Percentiles rank a stretch among this genome's conserved stretches.
Conservation (phyloP, 1,140 invertebrate species). For the Drosophila teissieri region DNA sequence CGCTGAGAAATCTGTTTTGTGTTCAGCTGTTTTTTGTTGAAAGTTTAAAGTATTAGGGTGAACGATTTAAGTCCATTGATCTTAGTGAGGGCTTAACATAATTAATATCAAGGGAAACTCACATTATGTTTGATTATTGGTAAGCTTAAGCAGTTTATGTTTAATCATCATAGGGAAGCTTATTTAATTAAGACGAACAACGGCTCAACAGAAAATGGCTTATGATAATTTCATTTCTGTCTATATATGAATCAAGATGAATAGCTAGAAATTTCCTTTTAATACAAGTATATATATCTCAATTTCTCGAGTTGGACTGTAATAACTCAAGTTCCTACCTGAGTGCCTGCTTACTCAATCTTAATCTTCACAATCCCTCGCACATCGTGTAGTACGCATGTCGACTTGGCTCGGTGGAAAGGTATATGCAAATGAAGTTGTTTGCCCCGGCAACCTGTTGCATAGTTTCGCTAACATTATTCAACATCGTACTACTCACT, state of each 20-base stretch:
- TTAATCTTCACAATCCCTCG: constrained; percentile 10
- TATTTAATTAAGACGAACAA: too few species aligned
- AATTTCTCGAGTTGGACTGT: background rate
- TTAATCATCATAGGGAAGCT: background rate
- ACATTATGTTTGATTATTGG: background rate
- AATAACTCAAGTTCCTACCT: background rate
- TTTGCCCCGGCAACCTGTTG: constrained; percentile 34
- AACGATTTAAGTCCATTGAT: background rate
- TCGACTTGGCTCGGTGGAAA: background rate
- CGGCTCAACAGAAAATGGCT: too few species aligned
- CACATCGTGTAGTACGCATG: constrained; percentile 9
- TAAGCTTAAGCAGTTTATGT: background rate
- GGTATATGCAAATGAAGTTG: constrained; percentile 40
- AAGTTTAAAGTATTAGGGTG: background rate
- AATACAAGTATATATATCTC: too few species aligned
- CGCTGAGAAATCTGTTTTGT: constrained; percentile 1
- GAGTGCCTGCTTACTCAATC: background rate
- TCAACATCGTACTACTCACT: constrained; percentile 34
- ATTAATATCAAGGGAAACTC: background rate
- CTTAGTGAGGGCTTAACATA: background rate
- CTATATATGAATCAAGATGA: too few species aligned
- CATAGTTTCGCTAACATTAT: constrained; percentile 34
- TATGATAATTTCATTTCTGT: too few species aligned
- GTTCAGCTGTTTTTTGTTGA: constrained; percentile 2
- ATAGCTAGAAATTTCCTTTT: too few species aligned